Base-by-base conservation (phyloP, 2,888 invertebrate species). In the Ypsolopha scabrella region DNA sequence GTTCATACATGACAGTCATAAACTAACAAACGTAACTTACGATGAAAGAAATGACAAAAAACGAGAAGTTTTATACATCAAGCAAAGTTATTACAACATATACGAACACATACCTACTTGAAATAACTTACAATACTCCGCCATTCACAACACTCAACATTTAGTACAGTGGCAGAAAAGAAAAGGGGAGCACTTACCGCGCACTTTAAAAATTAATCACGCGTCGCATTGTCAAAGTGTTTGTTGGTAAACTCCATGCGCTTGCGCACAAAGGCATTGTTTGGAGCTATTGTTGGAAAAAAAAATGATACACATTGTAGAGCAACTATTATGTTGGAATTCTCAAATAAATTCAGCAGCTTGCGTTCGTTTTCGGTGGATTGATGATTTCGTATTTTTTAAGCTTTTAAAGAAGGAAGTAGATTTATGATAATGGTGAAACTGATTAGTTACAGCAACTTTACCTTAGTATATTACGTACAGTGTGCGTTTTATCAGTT, bases 121-220 rank as follows among this genome's bases (percentile, higher is more conserved):
- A 44, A 33, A 52, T 53, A 36, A 39, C 46, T 35, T 24, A 41
- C 53, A 53, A 52, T 53, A 53, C 45, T 24, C 14, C 37, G 41
- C 48, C 53, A 52, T 46, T 55, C 55, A 61, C 62, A 62, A 61
- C 58, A 61, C 58, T 58, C 59, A 59, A 48, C 10, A 48, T 33
- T 48, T 41, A 59, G 61, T 57, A 55, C 55, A 63, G 68, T 36
- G 47, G 47, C 47, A 11, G 36, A n/a, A 13, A 47, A 52, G 38
- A 54, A 48, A 67, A 63, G 57, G 69, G 72, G 72, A 70, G 70
- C 70, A 73, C 68, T 74, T 72, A 75, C 64, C 48, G 47, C 65
- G 61, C 66, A 77, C 79, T 75, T 75, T 70, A 67, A 61, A 69
- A 77, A 82, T 80, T 81, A 80, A 83, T 83, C 82, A 80, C 75